Evolutionary conservation across 1,140 invertebrate genomes (phyloP).

Genomic region (Metaphire vulgaris): DNA sequence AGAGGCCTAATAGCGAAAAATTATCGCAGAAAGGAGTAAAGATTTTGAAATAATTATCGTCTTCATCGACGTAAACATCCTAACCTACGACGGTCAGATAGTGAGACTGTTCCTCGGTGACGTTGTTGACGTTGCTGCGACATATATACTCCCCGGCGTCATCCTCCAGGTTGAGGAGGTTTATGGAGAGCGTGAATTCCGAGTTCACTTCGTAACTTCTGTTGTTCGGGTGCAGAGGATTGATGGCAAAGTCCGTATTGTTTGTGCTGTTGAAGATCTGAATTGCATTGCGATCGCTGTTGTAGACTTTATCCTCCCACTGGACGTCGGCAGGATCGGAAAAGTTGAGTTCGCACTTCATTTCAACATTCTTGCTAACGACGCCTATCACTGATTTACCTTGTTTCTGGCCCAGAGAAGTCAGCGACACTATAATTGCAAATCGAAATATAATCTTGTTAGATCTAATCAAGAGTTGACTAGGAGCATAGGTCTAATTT

Average conservation of each 20-base stretch:
- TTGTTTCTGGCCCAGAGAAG: neutral
- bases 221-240: conserved; percentile 5
- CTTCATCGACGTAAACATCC: too few relatives aligned
- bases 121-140: neutral
- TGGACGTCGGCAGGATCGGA: neutral
- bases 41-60: too few relatives aligned
- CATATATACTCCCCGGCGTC: conserved; percentile 11
- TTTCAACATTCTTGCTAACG: neutral
- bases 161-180: conserved; percentile 16
- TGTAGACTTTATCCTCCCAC: conserved; percentile 7
- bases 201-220: neutral
- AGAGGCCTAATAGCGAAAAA: too few relatives aligned
- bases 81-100: conserved; percentile 11
- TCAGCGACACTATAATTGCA: neutral
- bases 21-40: too few relatives aligned
- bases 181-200: conserved; percentile 7
- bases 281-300: conserved; percentile 1
- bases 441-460: too few relatives aligned
- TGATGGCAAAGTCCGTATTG: conserved; percentile 7
- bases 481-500: too few relatives aligned
- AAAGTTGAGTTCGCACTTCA: neutral
- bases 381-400: neutral
- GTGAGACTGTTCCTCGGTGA: conserved; percentile 1
- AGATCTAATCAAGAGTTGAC: too few relatives aligned
- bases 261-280: conserved; percentile 2